Conservation (phyloP, 2,888 invertebrate species). For the Dorcus parallelipipedus region DNA sequence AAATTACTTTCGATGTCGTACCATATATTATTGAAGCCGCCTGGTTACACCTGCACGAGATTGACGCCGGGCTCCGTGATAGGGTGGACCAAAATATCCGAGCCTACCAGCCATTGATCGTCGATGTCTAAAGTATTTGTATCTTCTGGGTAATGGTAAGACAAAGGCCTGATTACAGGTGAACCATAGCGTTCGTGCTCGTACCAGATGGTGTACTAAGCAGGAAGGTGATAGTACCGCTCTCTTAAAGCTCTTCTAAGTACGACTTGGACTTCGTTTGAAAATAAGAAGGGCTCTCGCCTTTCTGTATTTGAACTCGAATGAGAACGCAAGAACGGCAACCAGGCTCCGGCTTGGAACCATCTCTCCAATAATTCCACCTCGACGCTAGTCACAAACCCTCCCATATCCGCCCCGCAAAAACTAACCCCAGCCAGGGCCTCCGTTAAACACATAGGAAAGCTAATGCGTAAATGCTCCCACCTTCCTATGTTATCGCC, state of each 20-base stretch:
- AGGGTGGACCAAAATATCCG: constrained; percentile 79
- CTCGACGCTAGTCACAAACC: constrained; percentile 93
- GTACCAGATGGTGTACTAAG: constrained; percentile 88
- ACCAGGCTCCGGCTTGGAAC: constrained; percentile 77
- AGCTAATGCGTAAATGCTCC: constrained; percentile 77
- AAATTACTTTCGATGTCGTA: constrained; percentile 48
- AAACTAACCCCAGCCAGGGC: constrained; percentile 83
- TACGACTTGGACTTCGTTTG: constrained; percentile 59
- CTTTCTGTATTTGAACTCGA: constrained; percentile 92
- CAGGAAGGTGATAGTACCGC: constrained; percentile 83
- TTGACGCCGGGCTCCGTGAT: constrained; percentile 72
- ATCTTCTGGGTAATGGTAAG: constrained; percentile 85
- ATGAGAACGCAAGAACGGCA: constrained; percentile 93
- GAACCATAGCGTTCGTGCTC: constrained; percentile 77
- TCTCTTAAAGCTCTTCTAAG: constrained; percentile 56
- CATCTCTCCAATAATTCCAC: constrained; percentile 77
- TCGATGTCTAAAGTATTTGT: constrained; percentile 74
- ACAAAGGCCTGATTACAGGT: constrained; percentile 85
- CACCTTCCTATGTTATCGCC: constrained; percentile 95
- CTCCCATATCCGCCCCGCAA: constrained; percentile 93
- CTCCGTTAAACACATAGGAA: constrained; percentile 88
- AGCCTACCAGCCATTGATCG: constrained; percentile 74
- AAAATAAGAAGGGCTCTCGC: constrained; percentile 92
- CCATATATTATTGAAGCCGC: constrained; percentile 64
- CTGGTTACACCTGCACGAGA: constrained; percentile 79